These are phyloP conservation scores for Hymenochirus boettgeri DNA, from an alignment of 2,113 vertebrate species.

Conservation along the genomic window DNA sequence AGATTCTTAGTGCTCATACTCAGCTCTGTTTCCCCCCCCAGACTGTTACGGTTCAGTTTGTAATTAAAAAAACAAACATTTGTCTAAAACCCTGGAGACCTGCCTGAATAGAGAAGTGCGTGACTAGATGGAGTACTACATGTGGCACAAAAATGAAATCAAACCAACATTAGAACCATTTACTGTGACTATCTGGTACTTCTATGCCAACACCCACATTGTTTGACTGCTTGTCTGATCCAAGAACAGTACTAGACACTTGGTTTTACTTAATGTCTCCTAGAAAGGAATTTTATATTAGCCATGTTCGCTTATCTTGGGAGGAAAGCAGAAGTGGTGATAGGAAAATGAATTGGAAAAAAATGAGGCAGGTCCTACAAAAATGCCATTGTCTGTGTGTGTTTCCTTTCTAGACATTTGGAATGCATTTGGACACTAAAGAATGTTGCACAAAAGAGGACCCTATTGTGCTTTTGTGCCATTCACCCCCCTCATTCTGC, in stretches of 20 bases:
- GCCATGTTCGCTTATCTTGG: background rate
- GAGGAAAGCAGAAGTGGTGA: background rate
- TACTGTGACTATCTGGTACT: background rate
- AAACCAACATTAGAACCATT: background rate
- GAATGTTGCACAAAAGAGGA: background rate
- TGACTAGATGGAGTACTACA: background rate
- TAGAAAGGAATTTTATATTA: background rate
- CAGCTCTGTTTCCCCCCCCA: no score
- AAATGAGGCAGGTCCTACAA: background rate
- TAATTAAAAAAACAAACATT: no score
- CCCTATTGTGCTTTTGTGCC: constrained; percentile 3
- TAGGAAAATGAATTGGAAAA: background rate
- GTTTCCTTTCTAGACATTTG: constrained; percentile 2
- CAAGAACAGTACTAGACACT: background rate
- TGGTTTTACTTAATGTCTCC: background rate
- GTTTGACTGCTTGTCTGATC: no score
- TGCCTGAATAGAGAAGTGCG: background rate
- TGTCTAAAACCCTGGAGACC: background rate
- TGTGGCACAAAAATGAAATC: background rate
- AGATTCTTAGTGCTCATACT: no score
- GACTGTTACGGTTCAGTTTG: no score
- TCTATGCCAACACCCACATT: background rate
- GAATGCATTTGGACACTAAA: constrained; percentile 1
- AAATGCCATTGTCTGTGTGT: constrained; percentile 1
- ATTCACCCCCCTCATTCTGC: background rate